Evolutionary conservation across 2,797 vertebrate species (phyloP), one percentile per base, ranked within the genome.

Genomic region (Darevskia nairensis): DNA sequence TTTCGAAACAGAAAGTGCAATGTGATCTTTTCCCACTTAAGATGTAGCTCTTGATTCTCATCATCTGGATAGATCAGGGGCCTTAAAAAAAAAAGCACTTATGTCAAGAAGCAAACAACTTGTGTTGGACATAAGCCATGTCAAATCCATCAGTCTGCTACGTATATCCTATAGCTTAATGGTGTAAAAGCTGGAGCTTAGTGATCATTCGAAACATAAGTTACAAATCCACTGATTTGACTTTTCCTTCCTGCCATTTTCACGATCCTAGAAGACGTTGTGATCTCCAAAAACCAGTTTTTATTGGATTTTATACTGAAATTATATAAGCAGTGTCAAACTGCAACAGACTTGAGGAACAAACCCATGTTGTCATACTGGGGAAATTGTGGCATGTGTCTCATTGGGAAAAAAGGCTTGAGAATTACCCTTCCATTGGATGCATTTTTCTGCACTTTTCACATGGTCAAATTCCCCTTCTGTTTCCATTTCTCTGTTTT

Each of bases 1-100:
- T 82, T 44, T 88, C 44, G 50, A 77, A 88, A 50, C 25, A 83
- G 64, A 41, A 88, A 77, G 41, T 55, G 41, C 23, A 77, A n/a
- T 29, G 21, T 77, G 82, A 74, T 81, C 69, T 64, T 81, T 74
- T 75, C 17, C 86, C 3, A 35, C 25, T 32, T 76, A 68, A 13
- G 23, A 50, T 44, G 8, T 75, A 4, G 44, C 44, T 76, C 55
- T 29, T 21, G 61, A 35, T 77, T 39, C 23, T 69, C 44, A 77
- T 68, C 75, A 6, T 50, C 72, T 41, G 17, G 41, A 23, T 76
- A 10, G 9, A 29, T 32, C 3, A 9, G 69, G 64, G 46, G n/a
- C 39, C n/a, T 88, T 21, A 29, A 75, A n/a, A 82, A 27, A 64
- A 46, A 23, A 23, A 46, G 1, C 2, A 61, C 17, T n/a, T 64